A percentile compares a stretch with the other conserved stretches of the same genome.
These are phyloP conservation scores for Aphelinus certus DNA, from an alignment of 1,140 invertebrate species.

Conservation along the genomic window DNA sequence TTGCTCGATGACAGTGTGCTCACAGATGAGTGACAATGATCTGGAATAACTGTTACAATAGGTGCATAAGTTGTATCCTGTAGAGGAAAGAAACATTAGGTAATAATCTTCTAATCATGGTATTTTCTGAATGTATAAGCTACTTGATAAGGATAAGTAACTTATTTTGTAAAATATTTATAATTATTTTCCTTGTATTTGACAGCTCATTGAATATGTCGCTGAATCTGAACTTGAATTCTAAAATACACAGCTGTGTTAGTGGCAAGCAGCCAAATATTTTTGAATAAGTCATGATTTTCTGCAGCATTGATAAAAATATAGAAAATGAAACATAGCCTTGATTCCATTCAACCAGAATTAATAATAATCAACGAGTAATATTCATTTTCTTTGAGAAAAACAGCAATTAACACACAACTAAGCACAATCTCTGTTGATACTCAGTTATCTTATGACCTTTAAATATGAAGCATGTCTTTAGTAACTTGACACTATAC, in stretches of 20 bases:
- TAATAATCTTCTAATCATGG: too few species aligned
- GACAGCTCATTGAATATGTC: background rate
- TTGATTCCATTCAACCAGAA: too few species aligned
- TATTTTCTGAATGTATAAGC: background rate
- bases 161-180: background rate
- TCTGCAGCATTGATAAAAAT: background rate
- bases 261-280: conserved; percentile 19
- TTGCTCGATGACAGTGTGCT: conserved; percentile 59
- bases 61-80: conserved; percentile 57
- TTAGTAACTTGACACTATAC: conserved; percentile 20
- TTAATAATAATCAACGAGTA: too few species aligned
- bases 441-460: conserved; percentile 40
- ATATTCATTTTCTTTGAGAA: too few species aligned
- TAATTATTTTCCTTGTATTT: conserved; percentile 3
- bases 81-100: conserved; percentile 21
- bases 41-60: conserved; percentile 58
- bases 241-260: conserved; percentile 24
- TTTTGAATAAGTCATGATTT: background rate
- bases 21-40: conserved; percentile 60
- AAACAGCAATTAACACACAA: background rate
- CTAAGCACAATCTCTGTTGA: conserved; percentile 21
- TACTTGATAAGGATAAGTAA: conserved; percentile 10
- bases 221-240: conserved; percentile 25
- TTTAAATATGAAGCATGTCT: conserved; percentile 30
- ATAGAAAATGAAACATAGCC: background rate